Conservation (phyloP, 2,888 invertebrate genomes). For the Myopa testacea region DNA sequence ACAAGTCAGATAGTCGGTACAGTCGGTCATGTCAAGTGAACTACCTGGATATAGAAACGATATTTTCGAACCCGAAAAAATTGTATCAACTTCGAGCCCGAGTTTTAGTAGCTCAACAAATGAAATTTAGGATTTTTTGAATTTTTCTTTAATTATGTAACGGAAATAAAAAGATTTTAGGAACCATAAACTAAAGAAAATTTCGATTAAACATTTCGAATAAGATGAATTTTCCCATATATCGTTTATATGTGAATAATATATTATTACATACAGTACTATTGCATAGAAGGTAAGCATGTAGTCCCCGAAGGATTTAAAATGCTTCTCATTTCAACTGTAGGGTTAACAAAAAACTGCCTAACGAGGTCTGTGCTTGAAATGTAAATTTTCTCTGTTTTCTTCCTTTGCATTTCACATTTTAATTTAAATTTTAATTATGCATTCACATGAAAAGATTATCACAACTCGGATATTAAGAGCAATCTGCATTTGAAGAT, state of each 20-base stretch:
- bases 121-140: neutral
- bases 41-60: neutral
- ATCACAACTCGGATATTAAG: constrained; percentile 45
- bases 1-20: neutral
- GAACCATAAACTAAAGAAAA: too few relatives aligned
- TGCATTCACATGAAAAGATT: constrained; percentile 68
- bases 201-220: too few relatives aligned
- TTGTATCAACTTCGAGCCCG: neutral
- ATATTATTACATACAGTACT: too few relatives aligned
- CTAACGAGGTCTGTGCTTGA: constrained; percentile 29
- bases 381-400: constrained; percentile 19
- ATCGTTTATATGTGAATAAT: too few relatives aligned
- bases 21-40: constrained; percentile 6
- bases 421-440: constrained; percentile 66
- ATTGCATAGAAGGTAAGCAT: too few relatives aligned
- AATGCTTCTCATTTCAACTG: neutral
- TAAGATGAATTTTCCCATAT: too few relatives aligned
- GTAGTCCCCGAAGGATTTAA: neutral
- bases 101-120: neutral
- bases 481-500: constrained; percentile 13
- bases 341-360: constrained; percentile 3
- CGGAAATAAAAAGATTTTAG: too few relatives aligned
- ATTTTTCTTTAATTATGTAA: too few relatives aligned
- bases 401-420: constrained; percentile 32
- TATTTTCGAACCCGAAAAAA: neutral